Evolutionary conservation across 1,140 invertebrate species (phyloP), one percentile per base, ranked within the genome.

Genomic region (Drosophila hydei): DNA sequence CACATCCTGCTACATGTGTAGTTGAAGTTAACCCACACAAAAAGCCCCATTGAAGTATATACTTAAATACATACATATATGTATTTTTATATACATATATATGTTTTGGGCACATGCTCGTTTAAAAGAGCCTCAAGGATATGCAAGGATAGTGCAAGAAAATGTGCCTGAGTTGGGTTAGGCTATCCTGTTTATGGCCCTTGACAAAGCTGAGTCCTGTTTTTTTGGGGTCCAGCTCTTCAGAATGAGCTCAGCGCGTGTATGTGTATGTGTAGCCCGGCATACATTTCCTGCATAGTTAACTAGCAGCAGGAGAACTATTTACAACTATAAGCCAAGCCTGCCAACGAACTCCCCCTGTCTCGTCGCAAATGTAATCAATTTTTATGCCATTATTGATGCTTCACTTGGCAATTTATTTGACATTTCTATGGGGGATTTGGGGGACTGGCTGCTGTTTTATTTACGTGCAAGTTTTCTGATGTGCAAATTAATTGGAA

Each of bases 361-460:
- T 58, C 36, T 14, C 36, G 43, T 55, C 61, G 73, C 45, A 83
- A 85, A 85, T 87, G 83, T 88, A 88, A 87, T 87, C 83, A 88
- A 81, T 81, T 87, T 87, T 87, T 87, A 81, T 81, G 75, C 83
- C 72, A 87, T 87, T 87, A 87, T 87, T 87, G 83, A 87, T 88
- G 83, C 83, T 78, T 87, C 68, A 75, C 60, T 78, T 59, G 68
- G 71, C 83, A 81, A 87, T 81, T 75, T 77, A 60, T 56, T 58
- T 71, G 72, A 55, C 48, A 72, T 60, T 52, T 72, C 14, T 33
- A 12, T 36, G 54, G 42, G 25, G 40, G 30, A 21, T 52, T 27
- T 16, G 33, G 16, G 47, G 36, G 18, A 33, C 36, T 40, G 47
- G 27, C 38, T 23, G 21, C 45, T 51, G 64, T 61, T 79, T 76